Evolutionary conservation across 2,888 invertebrate genomes (phyloP), one percentile per base, ranked within the genome.

Genomic region (Cantharis flavilabris): DNA sequence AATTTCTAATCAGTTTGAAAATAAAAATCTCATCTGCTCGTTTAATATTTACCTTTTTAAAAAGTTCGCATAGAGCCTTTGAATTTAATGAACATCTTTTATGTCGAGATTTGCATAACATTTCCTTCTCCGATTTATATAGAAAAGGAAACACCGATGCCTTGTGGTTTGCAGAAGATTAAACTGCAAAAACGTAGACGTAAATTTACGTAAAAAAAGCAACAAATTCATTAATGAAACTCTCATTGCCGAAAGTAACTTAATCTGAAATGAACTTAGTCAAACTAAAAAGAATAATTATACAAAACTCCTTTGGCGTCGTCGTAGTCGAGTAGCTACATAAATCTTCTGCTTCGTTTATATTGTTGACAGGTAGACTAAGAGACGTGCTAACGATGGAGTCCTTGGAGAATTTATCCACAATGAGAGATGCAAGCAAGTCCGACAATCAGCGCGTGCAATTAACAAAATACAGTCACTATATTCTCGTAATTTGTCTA

Each of bases 11-110:
- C 76, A 76, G 73, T 78, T 79, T 77, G 72, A 77, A 81, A 81
- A 82, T 82, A 82, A 79, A 78, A 80, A 77, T 81, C 80, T 80
- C 82, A 82, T 84, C 82, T 80, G 78, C 81, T 82, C 80, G 83
- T 84, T 84, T 84, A 85, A 86, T 84, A 85, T 85, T 84, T 85
- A 86, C 85, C 83, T 84, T 81, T 84, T 83, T 81, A 83, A 82
- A 67, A 81, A 82, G 83, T 84, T 83, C 62, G 62, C 81, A 83
- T 84, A 83, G 83, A 84, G 83, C 84, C 84, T 81, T 81, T 81
- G 84, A 84, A 86, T 85, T 86, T 86, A 87, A 87, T 85, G 86
- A 86, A 86, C 83, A 83, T 85, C 84, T 84, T 85, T 85, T 84
- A 85, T 84, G 84, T 84, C 79, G 76, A 81, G 82, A 86, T 86